Base-by-base conservation (phyloP, 2,888 invertebrate species). In the Drosophila monieri region DNA sequence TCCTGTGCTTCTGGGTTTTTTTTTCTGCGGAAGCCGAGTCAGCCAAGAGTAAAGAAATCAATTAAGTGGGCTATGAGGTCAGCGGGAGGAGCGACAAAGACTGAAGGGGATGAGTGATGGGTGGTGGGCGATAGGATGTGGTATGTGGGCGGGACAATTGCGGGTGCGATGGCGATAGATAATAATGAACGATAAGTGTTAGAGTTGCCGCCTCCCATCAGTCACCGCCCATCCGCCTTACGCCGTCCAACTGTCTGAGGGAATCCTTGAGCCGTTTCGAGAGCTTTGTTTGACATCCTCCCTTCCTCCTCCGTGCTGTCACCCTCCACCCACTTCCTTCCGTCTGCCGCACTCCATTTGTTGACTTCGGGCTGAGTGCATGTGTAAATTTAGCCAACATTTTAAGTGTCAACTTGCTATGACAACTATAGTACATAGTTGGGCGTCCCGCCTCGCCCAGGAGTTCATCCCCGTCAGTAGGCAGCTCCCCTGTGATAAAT, bases 161-260 rank as follows among this genome's bases (percentile, higher is more conserved):
- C 35, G 14, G 27, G 37, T 4, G 58, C 60, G 59, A 46, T 52
- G 61, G 71, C 74, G 66, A 70, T 64, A 74, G 86, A 85, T 88
- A 88, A 85, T 83, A 88, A 83, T 88, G 69, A 88, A 83, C 75
- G 84, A 79, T 83, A 83, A 83, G 86, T 83, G 88, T 85, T 75
- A 74, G 67, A 74, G 86, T 83, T 88, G 68, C 72, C 79, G 55
- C 81, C 73, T 65, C 54, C 47, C 73, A 69, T 69, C 67, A 53
- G 61, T 60, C 68, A 68, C 61, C 47, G 41, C 48, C 41, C 60
- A 15, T 47, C 14, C n/a, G 21, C 27, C 46, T 46, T 21, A 10
- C 5, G 47, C 8, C 27, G 27, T 12, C 47, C 6, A 51, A 12
- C 35, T 35, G 35, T 32, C 30, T 18, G 48, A 25, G 21, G 27